Base-by-base conservation (phyloP, 2,113 vertebrate species). In the Alethe castanea region DNA sequence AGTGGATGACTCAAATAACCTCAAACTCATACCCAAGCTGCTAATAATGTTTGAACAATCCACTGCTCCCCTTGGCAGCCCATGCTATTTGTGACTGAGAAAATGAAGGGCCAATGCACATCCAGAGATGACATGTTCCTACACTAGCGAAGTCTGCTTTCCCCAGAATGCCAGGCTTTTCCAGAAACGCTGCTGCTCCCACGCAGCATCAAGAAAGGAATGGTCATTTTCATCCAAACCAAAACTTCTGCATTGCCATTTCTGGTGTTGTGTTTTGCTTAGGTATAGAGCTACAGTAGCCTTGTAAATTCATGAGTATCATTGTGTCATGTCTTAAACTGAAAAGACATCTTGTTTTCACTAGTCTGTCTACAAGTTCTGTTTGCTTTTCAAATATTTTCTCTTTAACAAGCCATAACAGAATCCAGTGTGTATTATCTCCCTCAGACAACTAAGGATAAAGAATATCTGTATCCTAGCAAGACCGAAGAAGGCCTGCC, bases 381-480 rank as follows among this genome's bases (percentile, higher is more conserved):
- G 82, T 90, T 96, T 96, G 44, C 80, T 92, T 92, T 94, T 86
- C 79, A 90, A 92, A 90, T 96, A 93, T 66, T 94, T 94, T 91
- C 64, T 94, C 29, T 90, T 88, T 83, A 94, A 88, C 94, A 96
- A 86, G 93, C 85, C 76, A 22, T 57, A 92, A 78, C 92, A 95
- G 72, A 95, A 77, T 78, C 60, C 60, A 54, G 28, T 29, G 61
- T 22, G 11, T 53, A 57, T 74, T 86, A 74, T 66, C 69, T 88
- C 38, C 57, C n/a, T 54, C 47, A 81, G 64, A 81, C 60, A 93
- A 78, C 44, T 3, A 1, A 8, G 28, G 19, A 92, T 23, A 70
- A 59, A 73, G 79, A 72, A 22, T 82, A 86, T 52, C 54, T 45
- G 23, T 36, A 70, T 61, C 71, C 62, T 4, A 88, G 59, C 69